Conservation (phyloP, 2,797 vertebrate genomes). For the Crenuchus spilurus region DNA sequence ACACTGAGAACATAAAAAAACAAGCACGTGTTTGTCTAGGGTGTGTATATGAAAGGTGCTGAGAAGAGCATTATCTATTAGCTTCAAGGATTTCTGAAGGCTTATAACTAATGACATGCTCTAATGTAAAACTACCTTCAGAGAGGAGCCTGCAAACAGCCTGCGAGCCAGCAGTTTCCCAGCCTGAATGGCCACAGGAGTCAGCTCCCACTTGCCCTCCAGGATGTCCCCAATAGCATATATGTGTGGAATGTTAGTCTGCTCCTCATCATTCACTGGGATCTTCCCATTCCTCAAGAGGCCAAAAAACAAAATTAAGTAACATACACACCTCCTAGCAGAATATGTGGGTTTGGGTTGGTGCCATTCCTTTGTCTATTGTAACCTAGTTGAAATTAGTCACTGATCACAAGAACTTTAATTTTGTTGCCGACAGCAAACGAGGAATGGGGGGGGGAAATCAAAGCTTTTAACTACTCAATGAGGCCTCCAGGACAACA, state of each 20-base stretch:
- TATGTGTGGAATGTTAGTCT: conserved; percentile 90
- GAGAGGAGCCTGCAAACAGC: conserved; percentile 76
- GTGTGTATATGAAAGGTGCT: too few relatives aligned
- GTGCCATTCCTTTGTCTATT: neutral
- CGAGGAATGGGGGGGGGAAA: too few relatives aligned
- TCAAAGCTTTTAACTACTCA: too few relatives aligned
- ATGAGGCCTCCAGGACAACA: neutral
- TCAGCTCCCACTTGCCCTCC: conserved; percentile 92
- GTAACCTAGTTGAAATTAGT: neutral
- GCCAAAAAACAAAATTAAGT: neutral
- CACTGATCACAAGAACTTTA: neutral
- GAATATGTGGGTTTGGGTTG: neutral
- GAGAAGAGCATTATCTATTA: too few relatives aligned
- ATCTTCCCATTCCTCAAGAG: conserved; percentile 87
- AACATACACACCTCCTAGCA: neutral
- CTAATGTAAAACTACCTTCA: conserved; percentile 77
- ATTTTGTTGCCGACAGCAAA: neutral
- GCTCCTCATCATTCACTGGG: conserved; percentile 89
- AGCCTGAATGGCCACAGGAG: conserved; percentile 93
- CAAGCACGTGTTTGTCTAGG: too few relatives aligned
- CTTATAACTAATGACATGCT: neutral
- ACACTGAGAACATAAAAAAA: conserved; percentile 76
- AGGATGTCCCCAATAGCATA: conserved; percentile 93
- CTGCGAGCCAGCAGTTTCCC: conserved; percentile 90
- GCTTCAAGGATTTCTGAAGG: neutral